Evolutionary conservation across 1,140 invertebrate species (phyloP), one percentile per base, ranked within the genome.

Genomic region (Cyclina sinensis): DNA sequence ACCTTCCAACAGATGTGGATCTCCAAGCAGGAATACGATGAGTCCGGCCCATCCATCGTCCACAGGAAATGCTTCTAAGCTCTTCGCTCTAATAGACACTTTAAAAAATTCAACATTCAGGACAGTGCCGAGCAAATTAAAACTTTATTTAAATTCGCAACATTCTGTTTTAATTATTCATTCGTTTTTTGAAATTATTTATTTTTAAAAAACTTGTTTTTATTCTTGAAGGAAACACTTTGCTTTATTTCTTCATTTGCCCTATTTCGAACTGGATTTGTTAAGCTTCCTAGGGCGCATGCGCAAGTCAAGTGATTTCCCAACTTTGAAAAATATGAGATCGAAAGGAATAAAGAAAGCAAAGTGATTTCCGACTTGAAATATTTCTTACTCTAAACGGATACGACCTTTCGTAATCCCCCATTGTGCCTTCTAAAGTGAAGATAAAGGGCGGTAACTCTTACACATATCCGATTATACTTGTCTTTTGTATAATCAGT

Each of bases 21-120:
- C 95, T 96, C 95, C 93, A 96, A 99, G 95, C 98, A 98, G 96
- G 98, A 99, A 95, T 99, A 99, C 96, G 98, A 99, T 96, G 98
- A 99, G 95, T 98, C 98, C 93, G 98, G 98, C 91, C 98, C 98
- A 91, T 97, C 97, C 89, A 98, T 99, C 95, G 86, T 98, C 98
- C 91, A 92, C 90, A 89, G 94, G 73, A 94, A 94, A 83, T 94
- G 94, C 90, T 94, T 96, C 91, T 95, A 96, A 91, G 98, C 98
- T 94, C 98, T 98, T 96, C 98, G 98, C 95, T 98, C 99, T 95
- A 98, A 98, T 94, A 98, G 98, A 92, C 98, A 98, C 91, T 97
- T 97, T 85, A 98, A 62, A 46, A 39, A 81, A 81, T 62, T 98
- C 95, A 98, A 99, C 92, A 98, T 99, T 97, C 97, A 98, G 96